Evolutionary conservation across 2,888 invertebrate species (phyloP).

Genomic region (Teinopalpus imperialis): DNA sequence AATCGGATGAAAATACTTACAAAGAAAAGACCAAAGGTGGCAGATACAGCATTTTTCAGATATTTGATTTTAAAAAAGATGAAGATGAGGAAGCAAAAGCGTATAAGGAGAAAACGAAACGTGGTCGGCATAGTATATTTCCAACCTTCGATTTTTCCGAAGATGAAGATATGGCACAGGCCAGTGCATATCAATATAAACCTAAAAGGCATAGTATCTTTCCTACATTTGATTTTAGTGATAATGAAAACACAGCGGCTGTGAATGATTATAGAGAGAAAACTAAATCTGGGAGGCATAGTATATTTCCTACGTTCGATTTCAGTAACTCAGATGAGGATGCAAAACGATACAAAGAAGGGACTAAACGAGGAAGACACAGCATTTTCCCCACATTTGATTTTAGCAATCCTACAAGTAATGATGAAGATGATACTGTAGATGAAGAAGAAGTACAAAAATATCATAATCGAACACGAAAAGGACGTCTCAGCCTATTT

Average conservation of each 20-base stretch:
- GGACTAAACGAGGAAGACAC: conserved; percentile 60
- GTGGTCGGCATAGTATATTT: conserved; percentile 63
- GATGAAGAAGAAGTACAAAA: conserved; percentile 68
- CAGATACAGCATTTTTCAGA: conserved; percentile 56
- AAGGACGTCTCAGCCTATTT: conserved; percentile 66
- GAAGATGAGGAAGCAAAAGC: conserved; percentile 53
- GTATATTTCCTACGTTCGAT: conserved; percentile 70
- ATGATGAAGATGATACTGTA: conserved; percentile 63
- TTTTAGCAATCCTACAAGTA: conserved; percentile 55
- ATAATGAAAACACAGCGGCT: conserved; percentile 49
- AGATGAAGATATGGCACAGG: conserved; percentile 59
- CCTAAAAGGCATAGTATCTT: conserved; percentile 67
- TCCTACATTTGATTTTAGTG: conserved; percentile 64
- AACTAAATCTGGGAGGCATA: conserved; percentile 61
- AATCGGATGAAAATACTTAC: conserved; percentile 17
- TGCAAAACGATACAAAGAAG: conserved; percentile 62
- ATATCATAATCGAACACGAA: conserved; percentile 68
- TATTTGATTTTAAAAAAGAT: conserved; percentile 50
- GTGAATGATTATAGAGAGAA: conserved; percentile 59
- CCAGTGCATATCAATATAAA: conserved; percentile 53
- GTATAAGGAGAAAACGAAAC: conserved; percentile 58
- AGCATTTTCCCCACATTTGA: conserved; percentile 72
- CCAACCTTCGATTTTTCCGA: conserved; percentile 70
- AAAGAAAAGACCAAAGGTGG: conserved; percentile 53
- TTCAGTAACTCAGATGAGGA: conserved; percentile 64